phyloP scores from a whole-genome alignment of 1,140 invertebrate species.

The Steinernema khuongi region DNA sequence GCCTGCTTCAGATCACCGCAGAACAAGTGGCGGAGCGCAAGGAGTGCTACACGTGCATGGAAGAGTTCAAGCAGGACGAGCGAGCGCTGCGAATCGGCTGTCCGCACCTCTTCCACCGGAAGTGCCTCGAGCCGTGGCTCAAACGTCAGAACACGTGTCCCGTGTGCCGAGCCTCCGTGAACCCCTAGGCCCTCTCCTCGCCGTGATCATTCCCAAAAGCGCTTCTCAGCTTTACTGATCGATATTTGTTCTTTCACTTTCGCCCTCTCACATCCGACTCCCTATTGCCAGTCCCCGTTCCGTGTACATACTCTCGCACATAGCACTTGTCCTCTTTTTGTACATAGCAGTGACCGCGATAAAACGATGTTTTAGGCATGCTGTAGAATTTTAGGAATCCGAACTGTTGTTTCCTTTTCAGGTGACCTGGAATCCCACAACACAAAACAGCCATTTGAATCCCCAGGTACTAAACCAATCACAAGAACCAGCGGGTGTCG shows the following conservation, averaged over 20 bases:
- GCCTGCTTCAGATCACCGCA: background rate
- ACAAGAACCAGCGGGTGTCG: too few species aligned
- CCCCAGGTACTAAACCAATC: too few species aligned
- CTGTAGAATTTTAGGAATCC: too few species aligned
- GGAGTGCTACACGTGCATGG: constrained; percentile 8
- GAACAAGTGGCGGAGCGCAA: background rate
- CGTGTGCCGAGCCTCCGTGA: background rate
- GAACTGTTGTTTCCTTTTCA: too few species aligned
- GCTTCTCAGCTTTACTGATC: constrained; percentile 13
- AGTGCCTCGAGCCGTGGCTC: background rate
- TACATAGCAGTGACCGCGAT: background rate
- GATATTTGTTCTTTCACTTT: constrained; percentile 11
- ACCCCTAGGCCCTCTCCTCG: background rate
- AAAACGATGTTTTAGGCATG: background rate
- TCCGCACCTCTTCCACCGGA: background rate
- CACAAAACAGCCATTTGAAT: too few species aligned
- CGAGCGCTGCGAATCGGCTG: background rate
- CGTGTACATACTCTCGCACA: background rate
- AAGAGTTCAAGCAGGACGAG: background rate
- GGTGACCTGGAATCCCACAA: background rate
- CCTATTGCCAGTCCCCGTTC: background rate
- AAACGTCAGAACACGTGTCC: background rate
- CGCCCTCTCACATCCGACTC: background rate
- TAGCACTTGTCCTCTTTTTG: background rate
- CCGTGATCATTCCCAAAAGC: background rate